phyloP scores from a whole-genome alignment of 2,113 vertebrate species.

The Neopipo cinnamomea region DNA sequence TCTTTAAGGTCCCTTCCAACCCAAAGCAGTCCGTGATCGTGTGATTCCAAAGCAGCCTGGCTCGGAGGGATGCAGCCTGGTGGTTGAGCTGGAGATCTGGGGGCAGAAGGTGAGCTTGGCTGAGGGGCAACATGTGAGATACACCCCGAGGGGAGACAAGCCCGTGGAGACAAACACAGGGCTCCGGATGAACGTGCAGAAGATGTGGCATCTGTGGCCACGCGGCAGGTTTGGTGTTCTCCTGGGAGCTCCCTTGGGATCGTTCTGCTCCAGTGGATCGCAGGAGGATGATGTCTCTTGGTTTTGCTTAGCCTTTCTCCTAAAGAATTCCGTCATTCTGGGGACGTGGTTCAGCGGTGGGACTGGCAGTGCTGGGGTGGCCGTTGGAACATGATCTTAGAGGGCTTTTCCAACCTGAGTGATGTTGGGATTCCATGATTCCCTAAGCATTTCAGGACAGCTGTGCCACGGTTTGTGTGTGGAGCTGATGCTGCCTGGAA shows the following conservation, averaged over 20 bases:
- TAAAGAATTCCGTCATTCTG: neutral
- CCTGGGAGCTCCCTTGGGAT: fast-evolving
- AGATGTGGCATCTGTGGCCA: neutral
- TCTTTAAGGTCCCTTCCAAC: neutral
- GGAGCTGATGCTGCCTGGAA: neutral
- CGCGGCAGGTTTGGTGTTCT: neutral
- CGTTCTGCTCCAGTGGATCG: neutral
- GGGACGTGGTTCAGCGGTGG: neutral
- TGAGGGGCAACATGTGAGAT: fast-evolving
- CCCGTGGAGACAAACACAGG: fast-evolving
- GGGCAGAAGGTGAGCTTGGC: neutral
- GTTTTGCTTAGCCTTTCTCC: fast-evolving
- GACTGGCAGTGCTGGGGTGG: neutral
- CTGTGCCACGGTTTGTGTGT: neutral
- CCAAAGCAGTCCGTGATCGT: neutral
- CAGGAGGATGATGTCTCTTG: neutral
- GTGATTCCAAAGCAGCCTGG: neutral
- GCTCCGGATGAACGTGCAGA: fast-evolving
- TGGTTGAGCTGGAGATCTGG: neutral
- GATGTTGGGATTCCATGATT: neutral
- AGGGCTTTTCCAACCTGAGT: neutral
- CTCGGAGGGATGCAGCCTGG: neutral
- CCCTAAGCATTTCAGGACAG: neutral
- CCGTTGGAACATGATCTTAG: neutral
- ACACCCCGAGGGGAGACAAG: neutral